Evolutionary conservation across 2,888 invertebrate genomes (phyloP), one percentile per base, ranked within the genome.

Genomic region (Sicus ferrugineus): DNA sequence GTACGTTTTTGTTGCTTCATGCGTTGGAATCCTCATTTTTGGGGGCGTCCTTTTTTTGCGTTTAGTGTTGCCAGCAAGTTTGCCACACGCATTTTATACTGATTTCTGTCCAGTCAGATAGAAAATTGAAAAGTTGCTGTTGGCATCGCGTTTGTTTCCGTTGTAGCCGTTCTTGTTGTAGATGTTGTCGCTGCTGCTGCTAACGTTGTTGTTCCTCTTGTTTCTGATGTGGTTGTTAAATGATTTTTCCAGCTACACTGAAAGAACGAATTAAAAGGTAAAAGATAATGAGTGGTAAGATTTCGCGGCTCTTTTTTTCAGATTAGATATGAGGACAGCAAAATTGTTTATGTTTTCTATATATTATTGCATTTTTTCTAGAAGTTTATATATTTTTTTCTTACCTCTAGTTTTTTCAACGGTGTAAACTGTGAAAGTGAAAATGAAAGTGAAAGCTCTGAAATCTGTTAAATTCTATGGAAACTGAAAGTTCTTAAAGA

Each of bases 121-220:
- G 64, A 71, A 69, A 69, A 69, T 71, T 67, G 62, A 71, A 71
- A 69, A 61, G 11, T 34, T 34, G 38, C 11, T 34, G 38, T 34
- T 34, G 38, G 38, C 11, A 34, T 34, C 11, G 38, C 11, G 7
- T 9, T 34, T 34, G 38, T 34, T 34, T 5, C 11, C 11, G 38
- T 34, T 59, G 5, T 59, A 34, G 9, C 34, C 4, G 4, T 59
- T 59, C 16, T 34, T 58, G 14, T 6, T 9, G 4, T 61, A n/a
- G 21, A 21, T 59, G 34, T 31, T 59, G 34, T 61, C 38, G 21
- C 23, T 61, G 59, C 38, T 38, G 38, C 21, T 61, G 4, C 14
- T 30, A n/a, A n/a, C n/a, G n/a, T n/a, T n/a, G 50, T 19, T 11
- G 7, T 7, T 21, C 21, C 48, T 46, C 4, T 21, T 48, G n/a